A percentile compares a stretch with the other conserved stretches of the same genome.
Conservation (phyloP, 2,797 vertebrate species). For the Xenopus petersii region DNA sequence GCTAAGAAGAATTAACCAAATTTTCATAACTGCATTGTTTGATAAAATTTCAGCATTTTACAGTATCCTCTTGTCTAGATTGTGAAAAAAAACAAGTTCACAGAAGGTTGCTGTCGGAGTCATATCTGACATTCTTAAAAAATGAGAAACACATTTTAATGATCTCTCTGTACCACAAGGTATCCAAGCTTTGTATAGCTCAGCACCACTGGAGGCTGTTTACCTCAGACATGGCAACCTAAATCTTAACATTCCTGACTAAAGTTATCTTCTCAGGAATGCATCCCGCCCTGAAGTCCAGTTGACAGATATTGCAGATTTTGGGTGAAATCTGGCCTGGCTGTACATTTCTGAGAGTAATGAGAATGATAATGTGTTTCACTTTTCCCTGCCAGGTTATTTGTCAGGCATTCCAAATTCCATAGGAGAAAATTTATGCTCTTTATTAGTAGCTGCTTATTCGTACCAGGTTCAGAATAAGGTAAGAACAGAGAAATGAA, state of each 20-base stretch:
- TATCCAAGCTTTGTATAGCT: conserved; percentile 15
- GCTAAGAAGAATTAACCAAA: no score
- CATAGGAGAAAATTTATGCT: conserved; percentile 15
- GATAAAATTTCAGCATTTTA: background rate
- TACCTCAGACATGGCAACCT: conserved; percentile 22
- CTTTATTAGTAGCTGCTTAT: conserved; percentile 13
- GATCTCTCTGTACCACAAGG: conserved; percentile 36
- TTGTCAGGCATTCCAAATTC: conserved; percentile 30
- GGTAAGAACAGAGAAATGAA: conserved; percentile 14
- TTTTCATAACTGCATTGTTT: background rate
- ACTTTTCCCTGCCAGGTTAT: conserved; percentile 25
- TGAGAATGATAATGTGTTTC: conserved; percentile 29
- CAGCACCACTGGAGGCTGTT: conserved; percentile 20
- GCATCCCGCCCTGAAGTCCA: conserved; percentile 2
- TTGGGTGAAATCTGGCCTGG: conserved; percentile 12
- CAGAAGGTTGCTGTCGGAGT: conserved; percentile 3
- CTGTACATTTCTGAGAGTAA: conserved; percentile 6
- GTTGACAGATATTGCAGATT: conserved; percentile 19
- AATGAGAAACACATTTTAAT: conserved; percentile 19
- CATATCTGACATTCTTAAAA: conserved; percentile 1
- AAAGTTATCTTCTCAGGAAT: conserved; percentile 18
- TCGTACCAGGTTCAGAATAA: conserved; percentile 32
- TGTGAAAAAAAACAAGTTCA: background rate
- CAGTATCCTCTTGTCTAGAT: background rate
- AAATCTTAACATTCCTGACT: conserved; percentile 34